Evolutionary conservation across 1,140 invertebrate species (phyloP).

Genomic region (Conopomorpha cramerella): DNA sequence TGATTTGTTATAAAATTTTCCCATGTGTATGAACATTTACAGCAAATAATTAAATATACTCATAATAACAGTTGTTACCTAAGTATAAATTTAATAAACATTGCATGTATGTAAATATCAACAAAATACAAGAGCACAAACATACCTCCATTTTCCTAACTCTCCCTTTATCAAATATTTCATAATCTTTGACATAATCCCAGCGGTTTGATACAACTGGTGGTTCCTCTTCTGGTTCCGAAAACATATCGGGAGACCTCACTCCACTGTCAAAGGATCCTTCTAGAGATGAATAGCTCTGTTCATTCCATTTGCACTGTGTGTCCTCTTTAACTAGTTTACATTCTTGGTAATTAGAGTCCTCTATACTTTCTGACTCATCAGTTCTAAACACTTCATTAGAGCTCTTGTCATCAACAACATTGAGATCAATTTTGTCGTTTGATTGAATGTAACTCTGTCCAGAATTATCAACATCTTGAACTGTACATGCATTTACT

Average conservation of each 20-base stretch:
- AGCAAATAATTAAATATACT: background rate
- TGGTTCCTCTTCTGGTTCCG: conserved; percentile 49
- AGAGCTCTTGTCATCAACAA: background rate
- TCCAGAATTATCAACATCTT: background rate
- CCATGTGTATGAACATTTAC: background rate
- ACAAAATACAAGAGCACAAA: background rate
- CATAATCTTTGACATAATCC: conserved; percentile 39
- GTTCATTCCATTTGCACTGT: conserved; percentile 37
- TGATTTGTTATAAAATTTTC: background rate
- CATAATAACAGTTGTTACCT: background rate
- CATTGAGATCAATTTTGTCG: background rate
- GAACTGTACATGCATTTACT: background rate
- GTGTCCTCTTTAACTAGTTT: conserved; percentile 19
- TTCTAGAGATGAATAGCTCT: conserved; percentile 44
- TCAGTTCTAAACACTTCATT: conserved; percentile 12
- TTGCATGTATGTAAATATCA: background rate
- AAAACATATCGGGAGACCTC: conserved; percentile 63
- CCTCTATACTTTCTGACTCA: conserved; percentile 20
- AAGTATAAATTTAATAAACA: background rate
- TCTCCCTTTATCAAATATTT: conserved; percentile 41
- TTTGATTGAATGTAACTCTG: too few species aligned
- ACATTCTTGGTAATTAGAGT: conserved; percentile 27
- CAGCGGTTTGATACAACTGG: conserved; percentile 29
- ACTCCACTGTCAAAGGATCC: conserved; percentile 51
- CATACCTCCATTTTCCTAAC: conserved; percentile 44